Evolutionary conservation across 2,797 vertebrate genomes (phyloP), one percentile per base, ranked within the genome.

Genomic region (Echeneis naucrates): DNA sequence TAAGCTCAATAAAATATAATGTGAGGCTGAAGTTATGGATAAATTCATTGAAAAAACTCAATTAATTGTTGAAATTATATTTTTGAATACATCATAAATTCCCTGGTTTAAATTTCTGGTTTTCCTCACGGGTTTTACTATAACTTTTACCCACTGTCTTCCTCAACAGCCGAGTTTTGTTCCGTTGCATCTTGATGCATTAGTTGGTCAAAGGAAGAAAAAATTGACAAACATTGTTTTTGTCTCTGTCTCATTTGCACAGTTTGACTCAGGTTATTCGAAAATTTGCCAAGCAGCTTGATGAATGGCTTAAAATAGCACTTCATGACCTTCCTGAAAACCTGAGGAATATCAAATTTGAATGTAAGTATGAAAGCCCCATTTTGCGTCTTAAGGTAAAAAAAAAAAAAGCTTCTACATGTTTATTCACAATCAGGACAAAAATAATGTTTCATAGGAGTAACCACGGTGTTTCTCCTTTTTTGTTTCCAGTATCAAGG

Each of bases 231-330:
- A n/a, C n/a, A n/a, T n/a, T 54, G 3, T 21, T 13, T 64, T n/a
- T 51, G 23, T 70, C 30, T 69, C 69, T 44, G 52, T 26, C 9
- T 80, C 40, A 3, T 37, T 58, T 65, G 63, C 87, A 40, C 84
- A 99, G 98, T 93, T 94, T 99, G 91, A 99, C 98, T 12, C 98
- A 99, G 94, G 98, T 99, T 81, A 99, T 99, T 70, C 93, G 98
- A 48, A 99, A 99, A 92, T 99, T 99, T 94, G 98, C 98, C 88
- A 99, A 99, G 93, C 98, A 99, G 84, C 94, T 99, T 69, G 98
- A 99, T 2, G 98, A 99, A 88, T 99, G 98, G 98, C 94, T 99
- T 35, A 99, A 98, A 92, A 96, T 99, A 86, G 98, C 98, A 80
- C 95, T 99, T 75, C 97, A 99, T 0, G 96, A 99, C 90, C 95